phyloP scores from a whole-genome alignment of 2,797 vertebrate genomes.

The Sebastiscus albofasciatus region DNA sequence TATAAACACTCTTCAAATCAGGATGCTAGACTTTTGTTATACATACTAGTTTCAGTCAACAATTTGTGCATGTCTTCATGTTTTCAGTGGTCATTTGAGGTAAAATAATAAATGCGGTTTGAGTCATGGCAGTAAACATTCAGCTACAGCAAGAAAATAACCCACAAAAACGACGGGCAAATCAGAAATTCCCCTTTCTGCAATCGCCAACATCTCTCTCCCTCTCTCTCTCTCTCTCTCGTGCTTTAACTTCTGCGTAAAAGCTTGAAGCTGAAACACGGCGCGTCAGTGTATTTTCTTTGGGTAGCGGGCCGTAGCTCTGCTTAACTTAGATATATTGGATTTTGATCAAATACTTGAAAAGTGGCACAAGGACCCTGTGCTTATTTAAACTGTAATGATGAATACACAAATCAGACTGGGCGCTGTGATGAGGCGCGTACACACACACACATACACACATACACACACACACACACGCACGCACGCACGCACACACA shows the following conservation, averaged over 20 bases:
- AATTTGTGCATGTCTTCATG: slow-evolving; percentile 72
- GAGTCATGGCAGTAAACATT: slow-evolving; percentile 75
- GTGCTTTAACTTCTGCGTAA: slow-evolving; percentile 43
- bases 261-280: slow-evolving; percentile 39
- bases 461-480: background rate
- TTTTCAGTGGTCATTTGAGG: slow-evolving; percentile 75
- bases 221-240: background rate
- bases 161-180: slow-evolving; percentile 48
- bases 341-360: slow-evolving; percentile 79
- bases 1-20: slow-evolving; percentile 79
- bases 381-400: slow-evolving; percentile 83
- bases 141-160: slow-evolving; percentile 54
- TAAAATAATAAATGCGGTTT: slow-evolving; percentile 71
- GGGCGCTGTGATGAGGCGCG: slow-evolving; percentile 43
- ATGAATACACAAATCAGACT: slow-evolving; percentile 80
- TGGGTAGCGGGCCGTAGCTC: slow-evolving; percentile 57
- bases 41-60: slow-evolving; percentile 68
- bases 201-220: slow-evolving; percentile 31
- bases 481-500: slow-evolving; percentile 23
- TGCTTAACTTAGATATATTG: slow-evolving; percentile 70
- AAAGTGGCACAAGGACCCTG: slow-evolving; percentile 63
- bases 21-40: slow-evolving; percentile 72
- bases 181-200: slow-evolving; percentile 54
- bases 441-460: background rate
- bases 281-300: slow-evolving; percentile 75